Evolutionary conservation across 1,140 invertebrate genomes (phyloP), one percentile per base, ranked within the genome.

Genomic region (Meteorus sp.): DNA sequence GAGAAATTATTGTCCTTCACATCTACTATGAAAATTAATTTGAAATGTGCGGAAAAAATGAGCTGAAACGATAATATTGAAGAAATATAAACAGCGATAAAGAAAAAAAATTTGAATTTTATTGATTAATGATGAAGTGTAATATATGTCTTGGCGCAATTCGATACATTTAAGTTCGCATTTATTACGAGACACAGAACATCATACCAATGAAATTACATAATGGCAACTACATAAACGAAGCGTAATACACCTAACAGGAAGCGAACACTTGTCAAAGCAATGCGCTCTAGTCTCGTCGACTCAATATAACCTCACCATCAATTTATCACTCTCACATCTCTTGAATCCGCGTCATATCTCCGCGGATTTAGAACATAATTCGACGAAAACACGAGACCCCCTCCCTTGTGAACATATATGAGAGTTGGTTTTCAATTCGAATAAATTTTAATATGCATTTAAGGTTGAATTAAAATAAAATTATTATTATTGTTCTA

Each of bases 241-340:
- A 52, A 54, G 45, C 45, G 51, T 54, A 25, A 45, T 53, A 52
- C 9, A 44, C 27, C 13, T 13, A 53, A 60, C 58, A 55, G 59
- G 53, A 61, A 56, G 33, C 27, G 52, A 55, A 60, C 51, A 60
- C 52, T 55, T 60, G 53, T 48, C 15, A n/a, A 9, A 54, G 25
- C 43, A 39, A 20, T 31, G 25, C 23, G 8, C 13, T 23, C 52
- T 19, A n/a, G n/a, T n/a, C n/a, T n/a, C n/a, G n/a, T n/a, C n/a
- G n/a, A n/a, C n/a, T n/a, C n/a, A n/a, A n/a, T n/a, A n/a, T n/a
- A n/a, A n/a, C n/a, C n/a, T n/a, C n/a, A n/a, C n/a, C n/a, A n/a
- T 39, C 35, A 39, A 39, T 39, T 39, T 13, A 11, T 39, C 35
- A 22, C n/a, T 39, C 3, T 11, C 15, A 39, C 27, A n/a, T n/a